Base-by-base conservation (phyloP, 2,113 vertebrate species). In the Caranx melampygus region DNA sequence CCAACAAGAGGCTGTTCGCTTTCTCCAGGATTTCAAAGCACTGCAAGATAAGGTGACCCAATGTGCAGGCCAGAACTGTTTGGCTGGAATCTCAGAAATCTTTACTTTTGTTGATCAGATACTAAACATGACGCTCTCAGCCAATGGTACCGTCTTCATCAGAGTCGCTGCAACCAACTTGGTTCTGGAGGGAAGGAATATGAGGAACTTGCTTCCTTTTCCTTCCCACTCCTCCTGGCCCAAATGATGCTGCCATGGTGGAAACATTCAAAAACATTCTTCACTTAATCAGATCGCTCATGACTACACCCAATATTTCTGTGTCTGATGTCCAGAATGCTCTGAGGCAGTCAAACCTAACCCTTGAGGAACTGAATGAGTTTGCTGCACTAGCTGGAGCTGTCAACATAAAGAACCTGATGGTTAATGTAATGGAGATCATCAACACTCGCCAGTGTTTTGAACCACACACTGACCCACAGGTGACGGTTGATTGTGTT, bases 301-400 rank as follows among this genome's bases (percentile, higher is more conserved):
- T 75, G 14, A 20, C 75, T 20, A 82, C 67, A 15, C 84, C 82
- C 52, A 86, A 86, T 63, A 51, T 92, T 55, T 93, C 81, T 10
- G 13, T 91, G 12, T 67, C 83, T 6, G 73, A 67, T 60, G 68
- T 94, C 51, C 87, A 93, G 68, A 60, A 90, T 67, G 89, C 85
- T 16, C 83, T 95, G 51, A 42, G 15, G 55, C 78, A 81, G 66
- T 87, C 92, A 45, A 92, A 94, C 74, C 64, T 95, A 34, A 94
- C 91, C 6, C 34, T 92, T 3, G 70, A 49, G 16, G 90, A 95
- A 31, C 84, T 95, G 42, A 69, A 91, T 16, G 21, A 49, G 51
- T 54, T 94, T 20, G 12, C 79, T 31, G 18, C 74, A 15, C 52
- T 91, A 8, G 65, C 71, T n/a, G 81, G 85, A 37, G 82, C 84